Conservation (phyloP, 2,113 vertebrate genomes). For the Chrysemys picta region DNA sequence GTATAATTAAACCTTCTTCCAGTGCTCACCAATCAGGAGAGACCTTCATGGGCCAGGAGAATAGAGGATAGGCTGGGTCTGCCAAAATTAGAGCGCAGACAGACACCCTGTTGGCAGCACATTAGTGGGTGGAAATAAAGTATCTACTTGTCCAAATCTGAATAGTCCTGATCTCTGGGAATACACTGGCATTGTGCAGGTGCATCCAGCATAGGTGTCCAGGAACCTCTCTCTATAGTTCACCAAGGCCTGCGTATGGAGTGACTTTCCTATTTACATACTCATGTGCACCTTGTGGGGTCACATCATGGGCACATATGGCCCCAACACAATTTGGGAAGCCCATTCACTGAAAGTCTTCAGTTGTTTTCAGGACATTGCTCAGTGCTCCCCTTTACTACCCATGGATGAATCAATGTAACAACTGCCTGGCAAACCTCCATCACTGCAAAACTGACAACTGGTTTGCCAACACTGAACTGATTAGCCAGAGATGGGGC, state of each 20-base stretch:
- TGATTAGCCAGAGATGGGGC: neutral
- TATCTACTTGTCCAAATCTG: fast-evolving
- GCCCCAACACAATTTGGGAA: neutral
- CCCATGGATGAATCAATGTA: neutral
- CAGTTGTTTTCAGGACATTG: neutral
- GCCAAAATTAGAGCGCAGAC: neutral
- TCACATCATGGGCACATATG: fast-evolving
- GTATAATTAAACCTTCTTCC: constrained; percentile 20
- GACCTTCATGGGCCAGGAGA: fast-evolving
- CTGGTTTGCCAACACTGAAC: neutral
- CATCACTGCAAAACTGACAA: fast-evolving
- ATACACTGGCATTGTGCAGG: neutral
- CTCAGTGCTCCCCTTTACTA: neutral
- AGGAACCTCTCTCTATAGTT: neutral
- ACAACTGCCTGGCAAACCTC: fast-evolving
- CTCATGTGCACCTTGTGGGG: fast-evolving
- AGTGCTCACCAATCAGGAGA: fast-evolving
- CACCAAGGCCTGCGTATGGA: neutral
- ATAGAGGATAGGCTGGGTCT: fast-evolving
- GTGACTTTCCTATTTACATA: neutral
- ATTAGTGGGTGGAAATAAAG: neutral
- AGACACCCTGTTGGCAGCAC: fast-evolving
- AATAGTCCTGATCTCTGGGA: neutral
- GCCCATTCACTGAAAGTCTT: neutral
- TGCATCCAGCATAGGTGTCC: neutral